Evolutionary conservation across 2,888 invertebrate genomes (phyloP), one percentile per base, ranked within the genome.

Genomic region (Allacma fusca): DNA sequence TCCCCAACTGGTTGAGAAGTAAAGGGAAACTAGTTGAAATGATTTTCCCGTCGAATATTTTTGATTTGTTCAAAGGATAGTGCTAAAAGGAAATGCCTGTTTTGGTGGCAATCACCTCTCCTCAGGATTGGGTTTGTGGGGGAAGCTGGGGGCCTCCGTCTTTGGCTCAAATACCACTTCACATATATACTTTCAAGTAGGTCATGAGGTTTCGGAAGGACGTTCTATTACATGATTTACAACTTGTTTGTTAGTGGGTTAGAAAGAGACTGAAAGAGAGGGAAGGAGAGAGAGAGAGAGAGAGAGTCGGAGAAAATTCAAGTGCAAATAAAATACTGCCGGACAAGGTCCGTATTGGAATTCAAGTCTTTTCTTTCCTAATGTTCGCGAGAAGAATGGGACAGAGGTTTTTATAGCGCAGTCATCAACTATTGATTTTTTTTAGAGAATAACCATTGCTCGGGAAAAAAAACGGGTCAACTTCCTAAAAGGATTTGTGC

Each of bases 51-150:
- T 64, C 21, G 2, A n/a, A 64, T 23, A 64, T 59, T 19, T 23
- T 59, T 23, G 40, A 40, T 40, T 40, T 40, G 40, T 40, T 40
- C 40, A 40, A 40, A 40, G 13, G 40, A 40, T n/a, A 13, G 7
- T 40, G 40, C 40, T 40, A 40, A 40, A 40, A 40, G 40, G 40
- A 40, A 40, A 40, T 40, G n/a, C 23, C 59, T 59, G 23, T 64
- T 26, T 26, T 26, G 26, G 12, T 64, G 64, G 64, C 64, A 64
- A 19, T 59, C 59, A 21, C 59, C 59, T 59, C 19, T 40, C 40
- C 40, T 13, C 13, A 40, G 40, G 40, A 9, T 40, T 40, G 13
- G 5, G 5, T 40, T 40, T n/a, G n/a, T n/a, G n/a, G n/a, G n/a
- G n/a, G n/a, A n/a, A n/a, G n/a, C n/a, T n/a, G n/a, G n/a, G n/a